A percentile compares a stretch with the other conserved stretches of the same genome.
Evolutionary conservation across 2,797 vertebrate species (phyloP).

Genomic region (Rhadinocentrus ornatus): DNA sequence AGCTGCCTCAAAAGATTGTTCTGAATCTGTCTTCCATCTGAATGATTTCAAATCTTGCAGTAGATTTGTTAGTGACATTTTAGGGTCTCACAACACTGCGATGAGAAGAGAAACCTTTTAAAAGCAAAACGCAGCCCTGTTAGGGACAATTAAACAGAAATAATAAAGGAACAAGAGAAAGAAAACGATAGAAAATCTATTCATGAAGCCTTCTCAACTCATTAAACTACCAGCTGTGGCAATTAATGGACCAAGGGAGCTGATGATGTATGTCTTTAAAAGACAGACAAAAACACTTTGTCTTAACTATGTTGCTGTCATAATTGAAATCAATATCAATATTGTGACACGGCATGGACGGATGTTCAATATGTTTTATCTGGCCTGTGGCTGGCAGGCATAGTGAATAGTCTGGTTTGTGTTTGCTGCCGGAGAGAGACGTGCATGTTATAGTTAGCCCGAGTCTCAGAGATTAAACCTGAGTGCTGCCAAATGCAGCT

Average conservation of each 20-base stretch:
- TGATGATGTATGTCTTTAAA: conserved; percentile 17
- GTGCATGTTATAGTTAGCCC: conserved; percentile 46
- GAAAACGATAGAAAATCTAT: conserved; percentile 12
- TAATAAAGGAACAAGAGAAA: conserved; percentile 6
- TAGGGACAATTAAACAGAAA: conserved; percentile 20
- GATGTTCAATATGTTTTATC: conserved; percentile 38
- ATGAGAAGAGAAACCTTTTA: not conserved
- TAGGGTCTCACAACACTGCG: not conserved
- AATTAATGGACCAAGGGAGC: conserved; percentile 33
- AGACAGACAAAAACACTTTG: conserved; percentile 25
- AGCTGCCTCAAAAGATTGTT: not conserved
- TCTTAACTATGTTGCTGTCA: conserved; percentile 40
- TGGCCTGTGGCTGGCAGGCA: conserved; percentile 18
- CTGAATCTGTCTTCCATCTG: not conserved
- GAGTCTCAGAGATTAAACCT: conserved; percentile 64
- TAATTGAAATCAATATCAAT: conserved; percentile 58
- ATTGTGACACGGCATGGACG: conserved; percentile 27
- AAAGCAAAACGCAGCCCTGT: conserved; percentile 1
- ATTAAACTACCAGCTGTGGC: conserved; percentile 31
- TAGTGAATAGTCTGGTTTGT: conserved; percentile 37
- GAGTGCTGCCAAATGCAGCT: conserved; percentile 59
- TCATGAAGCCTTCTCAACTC: conserved; percentile 33
- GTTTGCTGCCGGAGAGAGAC: conserved; percentile 34
- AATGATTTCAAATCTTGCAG: conserved; percentile 6
- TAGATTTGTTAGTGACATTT: not conserved